Conservation (phyloP, 1,140 invertebrate genomes). For the Drosophila lini region DNA sequence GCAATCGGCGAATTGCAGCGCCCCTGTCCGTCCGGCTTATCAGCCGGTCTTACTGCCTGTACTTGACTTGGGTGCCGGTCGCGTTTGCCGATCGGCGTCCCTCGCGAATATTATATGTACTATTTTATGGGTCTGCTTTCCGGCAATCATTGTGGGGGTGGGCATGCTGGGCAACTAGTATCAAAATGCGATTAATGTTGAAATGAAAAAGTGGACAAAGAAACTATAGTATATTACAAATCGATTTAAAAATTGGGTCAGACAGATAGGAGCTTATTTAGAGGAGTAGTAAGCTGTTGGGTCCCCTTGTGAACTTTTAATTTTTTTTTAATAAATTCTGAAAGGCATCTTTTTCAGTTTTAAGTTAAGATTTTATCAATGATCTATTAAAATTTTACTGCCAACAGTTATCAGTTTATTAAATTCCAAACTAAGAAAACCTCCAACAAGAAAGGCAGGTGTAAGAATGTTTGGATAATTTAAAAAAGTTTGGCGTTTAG, state of each 20-base stretch:
- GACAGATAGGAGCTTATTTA: not conserved
- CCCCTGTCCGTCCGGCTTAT: conserved; percentile 55
- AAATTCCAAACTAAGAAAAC: not conserved
- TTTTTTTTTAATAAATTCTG: no score
- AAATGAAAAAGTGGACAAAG: not conserved
- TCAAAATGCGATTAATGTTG: not conserved
- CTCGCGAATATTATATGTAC: conserved; percentile 20
- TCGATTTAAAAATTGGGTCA: not conserved
- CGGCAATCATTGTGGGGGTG: not conserved
- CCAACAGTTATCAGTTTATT: not conserved
- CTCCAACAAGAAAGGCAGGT: not conserved
- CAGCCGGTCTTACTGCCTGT: conserved; percentile 31
- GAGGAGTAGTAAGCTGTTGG: not conserved
- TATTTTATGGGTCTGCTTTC: conserved; percentile 21
- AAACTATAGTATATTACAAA: not conserved
- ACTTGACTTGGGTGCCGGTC: conserved; percentile 21
- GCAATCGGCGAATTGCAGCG: conserved; percentile 58
- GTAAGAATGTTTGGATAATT: not conserved
- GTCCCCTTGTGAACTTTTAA: no score
- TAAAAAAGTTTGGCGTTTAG: not conserved
- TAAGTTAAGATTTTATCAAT: no score
- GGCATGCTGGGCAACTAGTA: not conserved
- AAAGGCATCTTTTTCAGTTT: no score
- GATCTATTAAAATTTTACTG: no score
- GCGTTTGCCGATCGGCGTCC: conserved; percentile 12